Evolutionary conservation across 2,797 vertebrate genomes (phyloP).

Genomic region (Megaceryle alcyon): DNA sequence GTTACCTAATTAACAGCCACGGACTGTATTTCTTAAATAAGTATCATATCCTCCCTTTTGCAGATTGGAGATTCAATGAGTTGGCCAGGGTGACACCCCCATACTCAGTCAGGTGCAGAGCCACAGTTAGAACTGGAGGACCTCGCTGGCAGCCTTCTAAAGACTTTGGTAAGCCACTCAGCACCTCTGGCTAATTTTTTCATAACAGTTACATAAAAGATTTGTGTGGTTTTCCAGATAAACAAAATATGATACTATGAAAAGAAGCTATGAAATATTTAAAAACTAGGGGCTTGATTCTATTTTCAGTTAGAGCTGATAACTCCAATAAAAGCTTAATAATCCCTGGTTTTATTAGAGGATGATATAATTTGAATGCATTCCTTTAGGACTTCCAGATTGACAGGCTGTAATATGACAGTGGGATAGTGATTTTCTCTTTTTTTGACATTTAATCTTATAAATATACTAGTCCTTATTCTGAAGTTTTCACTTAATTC

Average conservation of each 20-base stretch:
- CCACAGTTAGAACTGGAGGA: neutral
- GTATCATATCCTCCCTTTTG: neutral
- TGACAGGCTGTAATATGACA: neutral
- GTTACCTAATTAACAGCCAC: neutral
- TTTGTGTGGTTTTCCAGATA: neutral
- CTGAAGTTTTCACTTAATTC: neutral
- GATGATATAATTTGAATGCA: neutral
- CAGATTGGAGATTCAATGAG: constrained; percentile 3
- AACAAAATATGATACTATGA: neutral
- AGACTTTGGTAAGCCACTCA: neutral
- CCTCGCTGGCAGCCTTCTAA: neutral
- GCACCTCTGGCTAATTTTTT: neutral
- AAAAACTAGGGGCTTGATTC: neutral
- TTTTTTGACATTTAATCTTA: neutral
- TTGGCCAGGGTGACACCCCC: neutral
- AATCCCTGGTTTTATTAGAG: neutral
- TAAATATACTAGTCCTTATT: neutral
- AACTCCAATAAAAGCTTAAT: neutral
- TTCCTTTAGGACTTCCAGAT: neutral
- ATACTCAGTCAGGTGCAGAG: neutral
- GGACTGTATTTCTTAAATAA: neutral
- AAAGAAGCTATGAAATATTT: neutral
- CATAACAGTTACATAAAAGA: neutral
- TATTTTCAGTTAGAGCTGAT: neutral
- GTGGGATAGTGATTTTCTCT: neutral